Base-by-base conservation (phyloP, 2,113 vertebrate genomes). In the Neogobius melanostomus region DNA sequence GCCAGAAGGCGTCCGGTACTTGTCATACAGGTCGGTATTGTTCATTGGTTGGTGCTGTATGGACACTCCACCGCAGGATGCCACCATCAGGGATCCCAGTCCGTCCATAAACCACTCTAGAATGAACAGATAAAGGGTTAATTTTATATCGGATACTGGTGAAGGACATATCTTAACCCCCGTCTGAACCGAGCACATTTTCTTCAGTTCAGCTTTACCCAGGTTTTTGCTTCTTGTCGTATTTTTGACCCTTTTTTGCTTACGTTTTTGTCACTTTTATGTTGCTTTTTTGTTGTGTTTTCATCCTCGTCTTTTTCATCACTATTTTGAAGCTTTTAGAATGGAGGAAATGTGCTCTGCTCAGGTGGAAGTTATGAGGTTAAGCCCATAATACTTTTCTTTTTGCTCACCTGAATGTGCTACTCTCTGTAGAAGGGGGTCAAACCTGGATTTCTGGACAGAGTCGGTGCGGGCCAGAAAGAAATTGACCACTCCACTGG, bases 101-200 rank as follows among this genome's bases (percentile, higher is more conserved):
- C 89, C 93, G 45, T 93, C 93, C 59, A 94, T 87, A 36, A 94
- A 94, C 77, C 93, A 93, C 72, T 93, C 93, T 93, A 74, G 11
- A 0, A 15, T 50, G 11, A 14, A 6, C 53, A 53, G 4, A 53
- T 3, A 53, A 17, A 53, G 8, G 16, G 10, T 9, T 50, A 7
- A 14, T 50, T n/a, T 11, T 50, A 50, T 50, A 15, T 36, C 3
- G 28, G 28, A 36, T 5, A 36, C 3, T 36, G 28, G 28, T 3
- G 28, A 36, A 36, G n/a, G 28, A 36, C 28, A 36, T 36, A 2
- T 36, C 4, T 36, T 36, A n/a, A n/a, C n/a, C 21, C 21, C 21
- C 21, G 21, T 2, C 21, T 21, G 21, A 21, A 21, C 21, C 21
- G 21, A 21, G 21, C 21, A 21, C 21, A 21, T 21, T 21, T 21